Percentiles rank a stretch among this genome's conserved stretches.
phyloP scores from a whole-genome alignment of 2,797 vertebrate genomes.

The Eptatretus atami region DNA sequence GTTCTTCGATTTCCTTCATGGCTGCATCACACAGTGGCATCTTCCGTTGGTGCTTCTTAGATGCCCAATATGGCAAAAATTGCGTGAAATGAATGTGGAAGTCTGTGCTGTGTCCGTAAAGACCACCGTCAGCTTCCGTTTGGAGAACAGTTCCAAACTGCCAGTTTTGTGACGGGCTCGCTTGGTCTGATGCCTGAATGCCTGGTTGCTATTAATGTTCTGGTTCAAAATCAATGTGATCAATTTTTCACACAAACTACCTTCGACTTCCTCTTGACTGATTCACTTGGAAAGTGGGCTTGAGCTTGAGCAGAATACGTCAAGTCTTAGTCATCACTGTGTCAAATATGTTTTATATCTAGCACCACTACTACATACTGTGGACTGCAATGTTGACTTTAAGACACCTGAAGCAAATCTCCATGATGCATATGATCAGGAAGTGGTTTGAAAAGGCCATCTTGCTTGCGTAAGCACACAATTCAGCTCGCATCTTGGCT shows the following conservation, averaged over 20 bases:
- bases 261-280: no score
- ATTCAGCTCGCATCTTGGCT: conserved; percentile 63
- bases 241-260: no score
- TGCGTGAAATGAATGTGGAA: conserved; percentile 1
- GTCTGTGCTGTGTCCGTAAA: neutral
- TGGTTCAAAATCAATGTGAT: no score
- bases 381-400: conserved; percentile 32
- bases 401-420: conserved; percentile 41
- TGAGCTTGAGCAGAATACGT: neutral
- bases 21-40: neutral
- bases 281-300: no score
- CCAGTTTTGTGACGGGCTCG: no score
- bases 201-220: no score
- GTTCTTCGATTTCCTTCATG: neutral
- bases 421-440: conserved; percentile 34
- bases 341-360: conserved; percentile 29
- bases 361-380: conserved; percentile 40
- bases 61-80: neutral
- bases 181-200: no score
- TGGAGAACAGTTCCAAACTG: neutral
- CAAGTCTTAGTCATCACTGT: neutral
- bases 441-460: conserved; percentile 46
- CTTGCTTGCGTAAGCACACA: conserved; percentile 36
- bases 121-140: neutral
- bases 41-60: neutral